Evolutionary conservation across 1,140 invertebrate species (phyloP), one percentile per base, ranked within the genome.

Genomic region (Homarus americanus): DNA sequence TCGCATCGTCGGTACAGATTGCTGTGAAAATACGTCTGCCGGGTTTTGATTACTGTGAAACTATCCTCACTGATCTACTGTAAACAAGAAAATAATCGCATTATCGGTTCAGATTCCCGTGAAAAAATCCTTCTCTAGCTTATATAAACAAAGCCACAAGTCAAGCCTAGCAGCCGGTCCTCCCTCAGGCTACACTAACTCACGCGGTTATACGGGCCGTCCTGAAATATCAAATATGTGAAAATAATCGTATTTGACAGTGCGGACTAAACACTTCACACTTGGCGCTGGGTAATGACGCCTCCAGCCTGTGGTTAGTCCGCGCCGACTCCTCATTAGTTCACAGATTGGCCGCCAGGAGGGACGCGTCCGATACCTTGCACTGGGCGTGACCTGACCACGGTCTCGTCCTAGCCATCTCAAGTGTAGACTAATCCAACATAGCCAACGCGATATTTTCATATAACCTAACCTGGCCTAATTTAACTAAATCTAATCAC

Each of bases 211-310:
- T n/a, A 69, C 10, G 76, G 28, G 36, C 89, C 73, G 69, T 79
- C 75, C 82, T 91, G 89, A 91, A 91, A 91, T 85, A 91, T 85
- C 82, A 84, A 80, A 91, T 85, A 84, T 85, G 89, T 85, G 89
- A 85, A 91, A 91, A 91, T 91, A 91, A 91, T 91, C 89, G 82
- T 85, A 85, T 91, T 91, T 84, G 89, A 91, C 89, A 85, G 66
- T 44, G 75, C 49, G 82, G 73, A 91, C 89, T 91, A 91, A 91
- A 91, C 82, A 91, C 89, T 91, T 91, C 82, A 79, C 89, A 91
- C 89, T 85, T 78, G 58, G 41, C 82, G 82, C 82, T 38, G 58
- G 73, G 82, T 91, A 85, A 85, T 91, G 89, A 72, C 82, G 75
- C 24, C 69, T n/a, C 24, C 38, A 79, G 75, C 44, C 89, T 91